Evolutionary conservation across 1,140 invertebrate species (phyloP).

Genomic region (Drosophila miranda): DNA sequence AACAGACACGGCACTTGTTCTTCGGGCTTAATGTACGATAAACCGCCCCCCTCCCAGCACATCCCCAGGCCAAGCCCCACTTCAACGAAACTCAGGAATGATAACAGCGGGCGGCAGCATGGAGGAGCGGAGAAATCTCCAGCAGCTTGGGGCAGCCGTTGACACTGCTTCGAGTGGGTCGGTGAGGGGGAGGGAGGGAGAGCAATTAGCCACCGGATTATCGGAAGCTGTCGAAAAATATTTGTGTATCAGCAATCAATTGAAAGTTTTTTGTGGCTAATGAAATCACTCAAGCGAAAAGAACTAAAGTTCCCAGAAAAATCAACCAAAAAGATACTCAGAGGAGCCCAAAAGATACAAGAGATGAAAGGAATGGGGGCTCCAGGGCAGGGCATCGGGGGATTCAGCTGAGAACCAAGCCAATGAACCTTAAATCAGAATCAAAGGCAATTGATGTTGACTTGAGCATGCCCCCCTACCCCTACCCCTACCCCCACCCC

Average conservation of each 20-base stretch:
- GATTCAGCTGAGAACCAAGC: constrained; percentile 15
- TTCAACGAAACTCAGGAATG: constrained; percentile 45
- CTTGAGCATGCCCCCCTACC: constrained; percentile 6
- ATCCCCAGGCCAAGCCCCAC: constrained; percentile 17
- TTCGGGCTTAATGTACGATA: constrained; percentile 68
- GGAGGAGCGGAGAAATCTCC: constrained; percentile 3
- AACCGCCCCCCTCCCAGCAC: constrained; percentile 16
- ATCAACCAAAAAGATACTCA: not conserved
- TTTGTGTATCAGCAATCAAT: constrained; percentile 27
- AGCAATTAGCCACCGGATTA: not conserved
- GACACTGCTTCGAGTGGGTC: constrained; percentile 31
- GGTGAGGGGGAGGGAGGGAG: not conserved
- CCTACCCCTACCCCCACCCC: not conserved
- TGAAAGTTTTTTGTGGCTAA: constrained; percentile 34
- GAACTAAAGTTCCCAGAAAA: constrained; percentile 2
- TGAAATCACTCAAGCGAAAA: constrained; percentile 18
- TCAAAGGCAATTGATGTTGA: constrained; percentile 46
- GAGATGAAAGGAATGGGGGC: constrained; percentile 1
- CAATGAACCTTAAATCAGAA: constrained; percentile 52
- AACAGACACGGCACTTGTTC: constrained; percentile 57
- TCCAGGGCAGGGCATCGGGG: too few species aligned
- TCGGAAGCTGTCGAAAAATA: constrained; percentile 26
- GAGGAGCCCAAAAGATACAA: constrained; percentile 8
- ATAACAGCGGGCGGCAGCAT: constrained; percentile 9
- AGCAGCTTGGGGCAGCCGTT: constrained; percentile 24